These are phyloP conservation scores for Eufriesea mexicana DNA, from an alignment of 1,140 invertebrate genomes.

Conservation along the genomic window DNA sequence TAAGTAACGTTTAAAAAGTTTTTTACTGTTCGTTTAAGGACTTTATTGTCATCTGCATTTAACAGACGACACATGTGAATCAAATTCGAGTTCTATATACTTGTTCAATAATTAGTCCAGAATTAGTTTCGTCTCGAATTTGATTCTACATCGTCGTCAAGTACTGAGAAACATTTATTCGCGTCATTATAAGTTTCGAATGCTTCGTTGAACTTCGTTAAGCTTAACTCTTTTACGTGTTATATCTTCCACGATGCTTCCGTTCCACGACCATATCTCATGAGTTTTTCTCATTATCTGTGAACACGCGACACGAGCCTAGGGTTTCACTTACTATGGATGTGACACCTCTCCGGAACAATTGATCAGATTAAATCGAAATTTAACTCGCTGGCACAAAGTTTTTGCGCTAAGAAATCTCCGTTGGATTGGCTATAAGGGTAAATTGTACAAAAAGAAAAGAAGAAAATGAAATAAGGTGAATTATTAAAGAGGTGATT, in stretches of 20 bases:
- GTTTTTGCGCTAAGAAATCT: conserved; percentile 46
- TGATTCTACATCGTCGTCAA: conserved; percentile 29
- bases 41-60: conserved; percentile 59
- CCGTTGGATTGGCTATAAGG: conserved; percentile 61
- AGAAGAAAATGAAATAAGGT: not conserved
- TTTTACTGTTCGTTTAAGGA: conserved; percentile 58
- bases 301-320: not conserved
- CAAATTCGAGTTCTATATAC: conserved; percentile 15
- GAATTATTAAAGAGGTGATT: conserved; percentile 25
- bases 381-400: conserved; percentile 54
- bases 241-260: conserved; percentile 73
- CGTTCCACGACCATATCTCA: not conserved
- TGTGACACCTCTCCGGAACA: conserved; percentile 1
- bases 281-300: not conserved
- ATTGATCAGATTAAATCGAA: conserved; percentile 11
- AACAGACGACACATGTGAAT: conserved; percentile 43
- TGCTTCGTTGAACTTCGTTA: conserved; percentile 1
- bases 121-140: conserved; percentile 12
- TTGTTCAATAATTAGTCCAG: not conserved
- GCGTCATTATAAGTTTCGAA: conserved; percentile 9
- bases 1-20: conserved; percentile 34
- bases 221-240: conserved; percentile 38
- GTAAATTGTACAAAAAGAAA: conserved; percentile 33
- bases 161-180: conserved; percentile 19
- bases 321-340: conserved; percentile 23